Base-by-base conservation (phyloP, 2,797 vertebrate genomes). In the Platyrinchus mystaceus region DNA sequence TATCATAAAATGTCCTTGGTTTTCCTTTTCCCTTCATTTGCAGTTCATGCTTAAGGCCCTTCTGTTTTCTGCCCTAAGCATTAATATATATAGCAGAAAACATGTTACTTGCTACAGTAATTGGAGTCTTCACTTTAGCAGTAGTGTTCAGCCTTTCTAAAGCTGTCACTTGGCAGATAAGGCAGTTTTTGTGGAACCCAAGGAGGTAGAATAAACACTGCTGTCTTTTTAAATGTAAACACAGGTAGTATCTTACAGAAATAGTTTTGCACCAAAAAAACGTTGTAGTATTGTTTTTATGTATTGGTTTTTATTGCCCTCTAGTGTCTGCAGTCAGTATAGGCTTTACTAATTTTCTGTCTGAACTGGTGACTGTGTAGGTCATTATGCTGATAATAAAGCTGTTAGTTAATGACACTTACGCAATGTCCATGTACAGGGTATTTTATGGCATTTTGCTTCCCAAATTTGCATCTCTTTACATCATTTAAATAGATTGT, bases 221-320 rank as follows among this genome's bases (percentile, higher is more conserved):
- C 21, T 53, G 3, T 67, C 19, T 50, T 90, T 56, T 67, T 10
- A 70, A 83, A 70, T 36, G 7, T 49, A 64, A 83, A 43, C 34
- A 28, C 8, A 12, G 32, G 44, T 77, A 66, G 23, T 73, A n/a
- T 60, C 67, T 85, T 64, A 34, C 5, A 62, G 64, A 50, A 14
- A 44, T 4, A 26, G 52, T 41, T 73, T 73, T 36, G 17, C 36
- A n/a, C 46, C 11, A 39, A 44, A 47, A 36, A 82, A 47, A 37
- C 7, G 7, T 55, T 87, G 12, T 21, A 4, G 19, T 60, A 5
- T 73, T 66, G 24, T 53, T 69, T 88, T 69, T 62, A 20, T 59
- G 53, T 89, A 36, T 84, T 71, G 59, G 9, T 30, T 88, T 92
- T 78, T 95, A 84, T 86, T 55, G 83, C 97, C 97, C 89, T 82